phyloP scores from a whole-genome alignment of 2,888 invertebrate genomes.

The Halocaridina rubra region DNA sequence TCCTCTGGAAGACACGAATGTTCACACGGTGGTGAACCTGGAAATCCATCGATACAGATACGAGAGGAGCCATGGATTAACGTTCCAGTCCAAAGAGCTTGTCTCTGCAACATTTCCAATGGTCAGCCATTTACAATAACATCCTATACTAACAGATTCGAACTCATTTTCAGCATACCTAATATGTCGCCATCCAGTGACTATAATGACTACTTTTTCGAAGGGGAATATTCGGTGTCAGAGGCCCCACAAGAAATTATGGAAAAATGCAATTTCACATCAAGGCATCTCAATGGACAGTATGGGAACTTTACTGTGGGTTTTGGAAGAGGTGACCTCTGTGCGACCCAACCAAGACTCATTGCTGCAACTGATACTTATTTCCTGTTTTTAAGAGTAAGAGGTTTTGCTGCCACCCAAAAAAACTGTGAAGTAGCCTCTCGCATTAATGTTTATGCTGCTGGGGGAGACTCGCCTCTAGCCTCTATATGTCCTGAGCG shows the following conservation, averaged over 20 bases:
- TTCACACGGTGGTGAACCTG: slow-evolving; percentile 27
- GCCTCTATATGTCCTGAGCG: slow-evolving; percentile 61
- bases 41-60: slow-evolving; percentile 46
- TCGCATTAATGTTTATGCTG: slow-evolving; percentile 60
- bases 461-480: slow-evolving; percentile 44
- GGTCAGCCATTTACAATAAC: slow-evolving; percentile 72
- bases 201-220: slow-evolving; percentile 82
- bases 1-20: slow-evolving; percentile 56
- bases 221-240: slow-evolving; percentile 70
- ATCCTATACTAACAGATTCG: slow-evolving; percentile 78
- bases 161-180: slow-evolving; percentile 80
- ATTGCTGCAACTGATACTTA: slow-evolving; percentile 48
- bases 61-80: slow-evolving; percentile 50
- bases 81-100: slow-evolving; percentile 45
- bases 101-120: slow-evolving; percentile 56
- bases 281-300: slow-evolving; percentile 22
- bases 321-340: slow-evolving; percentile 48
- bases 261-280: slow-evolving; percentile 26
- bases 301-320: slow-evolving; percentile 61
- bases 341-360: slow-evolving; percentile 50
- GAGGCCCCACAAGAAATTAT: slow-evolving; percentile 22
- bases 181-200: slow-evolving; percentile 86
- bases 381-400: slow-evolving; percentile 55
- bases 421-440: slow-evolving; percentile 58
- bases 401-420: slow-evolving; percentile 51